Evolutionary conservation across 2,888 invertebrate species (phyloP).

Genomic region (Phyllotreta striolata): DNA sequence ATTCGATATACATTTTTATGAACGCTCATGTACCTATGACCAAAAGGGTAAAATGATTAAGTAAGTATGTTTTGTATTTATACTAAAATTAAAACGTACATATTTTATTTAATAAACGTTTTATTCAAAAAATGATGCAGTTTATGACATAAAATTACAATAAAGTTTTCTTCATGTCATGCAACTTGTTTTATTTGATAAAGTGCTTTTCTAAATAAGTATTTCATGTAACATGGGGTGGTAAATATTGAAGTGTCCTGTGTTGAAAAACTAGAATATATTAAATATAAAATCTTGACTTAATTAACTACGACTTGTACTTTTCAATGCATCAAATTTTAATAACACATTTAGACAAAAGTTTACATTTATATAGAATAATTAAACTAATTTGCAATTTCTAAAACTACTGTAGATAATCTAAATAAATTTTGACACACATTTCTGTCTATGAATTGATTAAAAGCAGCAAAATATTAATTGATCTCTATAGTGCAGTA

Average conservation of each 20-base stretch:
- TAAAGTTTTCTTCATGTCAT: slow-evolving; percentile 46
- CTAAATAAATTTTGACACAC: slow-evolving; percentile 40
- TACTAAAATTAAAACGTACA: slow-evolving; percentile 36
- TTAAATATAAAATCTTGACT: slow-evolving; percentile 29
- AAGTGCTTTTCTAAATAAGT: slow-evolving; percentile 23
- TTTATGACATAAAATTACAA: slow-evolving; percentile 54
- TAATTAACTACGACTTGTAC: slow-evolving; percentile 39
- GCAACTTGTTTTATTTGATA: slow-evolving; percentile 41
- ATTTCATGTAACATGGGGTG: slow-evolving; percentile 28
- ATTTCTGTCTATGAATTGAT: slow-evolving; percentile 3
- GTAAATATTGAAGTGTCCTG: slow-evolving; percentile 31
- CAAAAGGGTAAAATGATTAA: too few species aligned
- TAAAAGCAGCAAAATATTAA: slow-evolving; percentile 18
- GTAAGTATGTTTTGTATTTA: slow-evolving; percentile 24
- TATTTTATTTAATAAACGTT: slow-evolving; percentile 43
- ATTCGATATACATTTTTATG: not conserved
- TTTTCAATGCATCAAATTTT: slow-evolving; percentile 44
- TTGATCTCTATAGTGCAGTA: slow-evolving; percentile 33
- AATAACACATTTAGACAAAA: not conserved
- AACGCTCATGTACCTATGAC: too few species aligned
- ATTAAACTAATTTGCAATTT: not conserved
- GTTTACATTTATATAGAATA: not conserved
- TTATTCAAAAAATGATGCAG: slow-evolving; percentile 53
- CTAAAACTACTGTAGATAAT: not conserved
- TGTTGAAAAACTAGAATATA: slow-evolving; percentile 21